phyloP scores from a whole-genome alignment of 2,113 vertebrate genomes.

The Charina bottae region DNA sequence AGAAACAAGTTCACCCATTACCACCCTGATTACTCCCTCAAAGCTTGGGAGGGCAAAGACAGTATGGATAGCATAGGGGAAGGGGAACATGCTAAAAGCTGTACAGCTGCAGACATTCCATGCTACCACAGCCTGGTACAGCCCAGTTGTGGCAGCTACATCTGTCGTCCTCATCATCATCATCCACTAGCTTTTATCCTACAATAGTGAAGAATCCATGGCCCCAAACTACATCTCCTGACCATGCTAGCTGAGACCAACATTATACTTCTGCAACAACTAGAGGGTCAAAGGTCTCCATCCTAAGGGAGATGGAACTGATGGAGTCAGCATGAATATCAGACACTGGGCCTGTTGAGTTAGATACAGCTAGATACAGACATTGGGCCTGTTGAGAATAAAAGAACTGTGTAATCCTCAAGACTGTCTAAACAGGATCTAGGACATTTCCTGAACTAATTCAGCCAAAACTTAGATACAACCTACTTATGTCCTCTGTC shows the following conservation, averaged over 20 bases:
- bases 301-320: too few species aligned
- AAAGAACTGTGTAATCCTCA: not conserved
- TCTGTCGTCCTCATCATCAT: too few species aligned
- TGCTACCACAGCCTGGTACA: not conserved
- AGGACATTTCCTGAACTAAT: not conserved
- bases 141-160: not conserved
- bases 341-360: too few species aligned
- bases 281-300: too few species aligned
- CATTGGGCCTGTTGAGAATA: not conserved
- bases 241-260: too few species aligned
- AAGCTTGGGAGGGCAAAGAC: not conserved
- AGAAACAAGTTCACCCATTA: too few species aligned
- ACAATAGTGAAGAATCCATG: too few species aligned
- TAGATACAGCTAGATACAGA: not conserved
- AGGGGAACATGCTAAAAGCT: not conserved
- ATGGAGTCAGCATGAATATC: too few species aligned
- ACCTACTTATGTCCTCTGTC: not conserved
- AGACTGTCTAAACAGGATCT: not conserved
- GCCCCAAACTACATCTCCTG: too few species aligned
- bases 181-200: too few species aligned
- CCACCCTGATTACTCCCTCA: too few species aligned
- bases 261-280: too few species aligned
- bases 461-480: not conserved
- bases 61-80: not conserved
- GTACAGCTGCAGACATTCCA: not conserved